Evolutionary conservation across 1,140 invertebrate species (phyloP), one percentile per base, ranked within the genome.

Genomic region (Cyclina sinensis): DNA sequence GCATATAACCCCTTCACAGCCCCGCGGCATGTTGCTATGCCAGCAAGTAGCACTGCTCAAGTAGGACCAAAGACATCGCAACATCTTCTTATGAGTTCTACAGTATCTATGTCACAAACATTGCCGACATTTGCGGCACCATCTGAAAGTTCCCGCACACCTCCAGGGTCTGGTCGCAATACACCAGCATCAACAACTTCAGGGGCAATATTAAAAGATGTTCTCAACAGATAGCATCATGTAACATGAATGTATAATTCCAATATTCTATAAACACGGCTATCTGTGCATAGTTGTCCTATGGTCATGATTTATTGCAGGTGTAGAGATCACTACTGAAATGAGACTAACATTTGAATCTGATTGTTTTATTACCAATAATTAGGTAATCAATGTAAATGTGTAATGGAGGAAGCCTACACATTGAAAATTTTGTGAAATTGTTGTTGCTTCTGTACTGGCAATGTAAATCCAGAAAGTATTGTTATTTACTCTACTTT

Each of bases 1-100:
- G 89, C 90, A 0, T 95, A 94, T 79, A 95, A 95, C 86, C 95
- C 95, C 0, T 95, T 95, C 82, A 93, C 93, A 2, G 94, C 95
- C 18, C 94, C 94, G 12, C 90, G 93, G 0, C 94, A 95, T 85
- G 94, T 93, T 9, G 87, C 92, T 48, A 91, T 93, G 88, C 92
- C 93, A 51, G 59, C 89, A 14, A 65, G 84, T 12, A 51, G 88
- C 24, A 79, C 86, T 4, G n/a, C 81, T 24, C 70, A 7, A 14
- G 32, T 37, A 16, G 81, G 12, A 76, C 43, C 32, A 54, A 43
- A 89, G 70, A 76, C 83, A 83, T 74, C 91, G 80, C 43, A 78
- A 24, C 82, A 92, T 90, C 80, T 92, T 46, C 70, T 93, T 9
- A 90, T 91, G 89, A 76, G 78, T 48, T 82, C 86, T 4, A 48